A percentile compares a stretch with the other conserved stretches of the same genome.
These are phyloP conservation scores for Bombus consobrinus DNA, from an alignment of 1,140 invertebrate genomes.

Conservation along the genomic window DNA sequence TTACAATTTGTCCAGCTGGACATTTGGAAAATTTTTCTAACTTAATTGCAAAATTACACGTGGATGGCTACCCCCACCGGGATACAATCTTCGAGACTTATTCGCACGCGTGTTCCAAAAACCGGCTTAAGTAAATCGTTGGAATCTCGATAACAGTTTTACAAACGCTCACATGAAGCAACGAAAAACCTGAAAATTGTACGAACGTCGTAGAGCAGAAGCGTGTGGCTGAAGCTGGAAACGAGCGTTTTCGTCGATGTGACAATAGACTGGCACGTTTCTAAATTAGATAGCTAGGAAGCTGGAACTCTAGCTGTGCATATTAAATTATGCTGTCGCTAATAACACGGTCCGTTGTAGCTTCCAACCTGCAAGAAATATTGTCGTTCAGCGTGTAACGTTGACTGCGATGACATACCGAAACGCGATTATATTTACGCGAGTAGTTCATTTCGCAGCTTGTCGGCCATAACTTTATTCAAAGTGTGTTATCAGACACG, in stretches of 20 bases:
- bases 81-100: too few relatives aligned
- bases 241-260: neutral
- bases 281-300: neutral
- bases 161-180: neutral
- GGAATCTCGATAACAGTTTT: too few relatives aligned
- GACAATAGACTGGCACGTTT: neutral
- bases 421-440: conserved; percentile 5
- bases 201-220: neutral
- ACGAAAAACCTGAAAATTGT: accelerated
- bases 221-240: neutral
- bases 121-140: too few relatives aligned
- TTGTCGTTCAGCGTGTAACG: neutral
- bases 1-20: too few relatives aligned
- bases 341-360: neutral
- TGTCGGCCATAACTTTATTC: conserved; percentile 20
- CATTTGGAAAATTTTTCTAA: too few relatives aligned
- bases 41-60: too few relatives aligned
- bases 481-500: conserved; percentile 7
- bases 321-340: conserved; percentile 20
- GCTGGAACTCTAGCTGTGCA: neutral
- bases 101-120: too few relatives aligned
- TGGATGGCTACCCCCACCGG: too few relatives aligned
- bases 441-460: conserved; percentile 1
- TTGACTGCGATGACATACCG: neutral
- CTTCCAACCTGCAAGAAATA: neutral